A percentile compares a stretch with the other conserved stretches of the same genome.
phyloP scores from a whole-genome alignment of 2,113 vertebrate species.

The Boulengeromyrus knoepffleri region DNA sequence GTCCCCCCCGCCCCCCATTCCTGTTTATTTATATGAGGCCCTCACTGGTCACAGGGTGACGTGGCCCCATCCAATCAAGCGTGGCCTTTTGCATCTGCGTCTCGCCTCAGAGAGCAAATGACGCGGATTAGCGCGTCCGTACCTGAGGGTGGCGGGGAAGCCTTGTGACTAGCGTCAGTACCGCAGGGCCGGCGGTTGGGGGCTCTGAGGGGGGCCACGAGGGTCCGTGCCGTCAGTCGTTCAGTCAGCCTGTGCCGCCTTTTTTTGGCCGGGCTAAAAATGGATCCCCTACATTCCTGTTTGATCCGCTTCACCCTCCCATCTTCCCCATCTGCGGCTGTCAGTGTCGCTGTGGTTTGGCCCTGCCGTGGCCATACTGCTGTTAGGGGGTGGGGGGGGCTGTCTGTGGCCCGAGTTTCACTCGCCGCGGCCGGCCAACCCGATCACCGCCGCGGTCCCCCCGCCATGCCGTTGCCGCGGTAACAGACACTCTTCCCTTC shows the following conservation, averaged over 20 bases:
- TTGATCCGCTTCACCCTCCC: not conserved
- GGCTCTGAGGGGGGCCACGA: not conserved
- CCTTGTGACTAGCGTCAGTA: not conserved
- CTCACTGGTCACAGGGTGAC: slow-evolving; percentile 51
- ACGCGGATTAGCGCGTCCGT: slow-evolving; percentile 32
- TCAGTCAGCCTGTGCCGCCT: not conserved
- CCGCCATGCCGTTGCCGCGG: slow-evolving; percentile 1
- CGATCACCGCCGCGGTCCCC: not conserved
- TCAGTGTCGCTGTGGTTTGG: not conserved
- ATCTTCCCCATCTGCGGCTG: not conserved
- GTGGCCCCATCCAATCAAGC: slow-evolving; percentile 53
- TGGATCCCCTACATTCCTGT: not conserved
- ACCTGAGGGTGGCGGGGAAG: not conserved
- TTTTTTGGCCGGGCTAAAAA: not conserved
- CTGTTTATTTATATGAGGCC: slow-evolving; percentile 34
- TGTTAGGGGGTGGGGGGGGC: not conserved
- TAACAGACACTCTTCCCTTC: not conserved
- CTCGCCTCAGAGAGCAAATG: slow-evolving; percentile 43
- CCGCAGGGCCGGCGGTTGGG: not conserved
- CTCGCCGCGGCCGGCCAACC: not conserved
- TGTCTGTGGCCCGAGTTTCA: not conserved
- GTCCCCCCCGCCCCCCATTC: not conserved
- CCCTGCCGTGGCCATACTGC: not conserved
- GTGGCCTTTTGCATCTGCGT: slow-evolving; percentile 32
- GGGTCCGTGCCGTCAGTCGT: not conserved